phyloP scores from a whole-genome alignment of 2,113 vertebrate genomes.

The Cettia cetti region DNA sequence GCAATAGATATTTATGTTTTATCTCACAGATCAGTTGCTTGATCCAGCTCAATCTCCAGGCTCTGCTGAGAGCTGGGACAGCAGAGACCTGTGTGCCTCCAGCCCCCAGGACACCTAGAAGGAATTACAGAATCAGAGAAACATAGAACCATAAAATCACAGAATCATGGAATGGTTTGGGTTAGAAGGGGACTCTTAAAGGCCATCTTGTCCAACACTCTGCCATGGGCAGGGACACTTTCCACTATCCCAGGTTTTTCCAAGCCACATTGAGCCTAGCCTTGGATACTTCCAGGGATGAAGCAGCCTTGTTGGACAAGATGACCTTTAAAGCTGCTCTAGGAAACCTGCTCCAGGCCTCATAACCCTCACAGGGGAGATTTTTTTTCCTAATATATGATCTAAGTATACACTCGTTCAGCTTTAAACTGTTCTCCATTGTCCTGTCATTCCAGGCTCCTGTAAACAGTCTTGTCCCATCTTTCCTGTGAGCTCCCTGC shows the following conservation, averaged over 20 bases:
- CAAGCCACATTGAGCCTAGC: rapidly evolving
- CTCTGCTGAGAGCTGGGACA: background rate
- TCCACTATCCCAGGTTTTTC: rapidly evolving
- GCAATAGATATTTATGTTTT: background rate
- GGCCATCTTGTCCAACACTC: rapidly evolving
- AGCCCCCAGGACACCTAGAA: background rate
- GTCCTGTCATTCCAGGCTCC: background rate
- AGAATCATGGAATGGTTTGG: background rate
- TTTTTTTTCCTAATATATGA: background rate
- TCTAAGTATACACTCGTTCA: background rate
- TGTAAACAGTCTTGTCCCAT: background rate
- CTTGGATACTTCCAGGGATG: background rate
- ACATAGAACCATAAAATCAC: background rate
- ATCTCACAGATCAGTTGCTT: background rate
- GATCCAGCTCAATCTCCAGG: background rate
- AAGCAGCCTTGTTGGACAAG: no score
- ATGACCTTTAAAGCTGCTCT: background rate
- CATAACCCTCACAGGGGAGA: rapidly evolving
- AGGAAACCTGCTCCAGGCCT: rapidly evolving
- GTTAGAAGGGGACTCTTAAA: background rate
- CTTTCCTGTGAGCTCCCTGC: background rate
- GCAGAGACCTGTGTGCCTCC: background rate
- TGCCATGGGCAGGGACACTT: background rate
- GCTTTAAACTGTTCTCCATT: background rate
- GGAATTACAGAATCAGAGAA: background rate